Percentiles rank a stretch among this genome's conserved stretches.
Conservation (phyloP, 2,113 vertebrate genomes). For the Hassar affinis region DNA sequence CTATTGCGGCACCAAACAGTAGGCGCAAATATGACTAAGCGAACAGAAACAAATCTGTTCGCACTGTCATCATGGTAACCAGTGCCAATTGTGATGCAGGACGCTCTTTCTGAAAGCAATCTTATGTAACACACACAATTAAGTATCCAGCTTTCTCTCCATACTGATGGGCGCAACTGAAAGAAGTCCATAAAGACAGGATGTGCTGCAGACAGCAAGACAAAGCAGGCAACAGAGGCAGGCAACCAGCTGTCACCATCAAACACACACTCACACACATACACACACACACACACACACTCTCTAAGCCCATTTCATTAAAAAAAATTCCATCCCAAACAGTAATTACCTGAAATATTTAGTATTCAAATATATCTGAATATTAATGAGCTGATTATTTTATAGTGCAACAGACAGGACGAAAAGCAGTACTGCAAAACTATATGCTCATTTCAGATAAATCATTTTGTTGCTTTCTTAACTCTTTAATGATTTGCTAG, state of each 20-base stretch:
- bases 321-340: not conserved
- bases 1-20: not conserved
- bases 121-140: conserved; percentile 7
- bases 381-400: not conserved
- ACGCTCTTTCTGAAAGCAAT: not conserved
- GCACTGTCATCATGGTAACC: conserved; percentile 3
- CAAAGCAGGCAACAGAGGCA: not conserved
- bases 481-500: not conserved
- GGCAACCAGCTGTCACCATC: conserved; percentile 23
- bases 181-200: not conserved
- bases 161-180: not conserved
- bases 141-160: not conserved
- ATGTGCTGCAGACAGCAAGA: conserved; percentile 2
- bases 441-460: not conserved
- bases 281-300: conserved; percentile 19
- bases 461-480: not conserved
- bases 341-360: not conserved
- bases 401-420: not conserved
- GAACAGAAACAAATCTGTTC: not conserved
- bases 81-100: not conserved
- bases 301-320: not conserved
- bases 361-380: not conserved
- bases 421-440: not conserved
- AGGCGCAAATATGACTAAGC: not conserved
- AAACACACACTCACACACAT: conserved; percentile 9